A percentile compares a stretch with the other conserved stretches of the same genome.
phyloP scores from a whole-genome alignment of 1,140 invertebrate species.

The Sarcophaga peregrina region DNA sequence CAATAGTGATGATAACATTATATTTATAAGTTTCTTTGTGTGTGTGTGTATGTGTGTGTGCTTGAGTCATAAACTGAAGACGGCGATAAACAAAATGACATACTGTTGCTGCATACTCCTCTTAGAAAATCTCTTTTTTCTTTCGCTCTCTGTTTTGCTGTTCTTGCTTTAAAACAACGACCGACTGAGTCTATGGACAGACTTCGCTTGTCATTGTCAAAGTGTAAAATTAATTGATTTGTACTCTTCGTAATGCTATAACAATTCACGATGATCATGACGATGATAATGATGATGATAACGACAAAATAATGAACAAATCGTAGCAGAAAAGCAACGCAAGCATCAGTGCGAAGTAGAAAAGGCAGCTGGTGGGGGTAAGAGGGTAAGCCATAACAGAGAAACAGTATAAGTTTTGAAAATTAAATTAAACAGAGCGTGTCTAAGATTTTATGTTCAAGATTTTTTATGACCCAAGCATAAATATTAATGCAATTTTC shows the following conservation, averaged over 20 bases:
- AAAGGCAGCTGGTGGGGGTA: not conserved
- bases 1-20: constrained; percentile 1
- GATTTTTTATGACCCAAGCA: constrained; percentile 9
- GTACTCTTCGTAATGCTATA: not conserved
- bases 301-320: too few relatives aligned
- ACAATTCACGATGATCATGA: not conserved
- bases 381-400: not conserved
- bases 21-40: too few relatives aligned
- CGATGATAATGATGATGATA: not conserved
- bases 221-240: constrained; percentile 16
- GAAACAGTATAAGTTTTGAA: constrained; percentile 12
- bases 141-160: too few relatives aligned
- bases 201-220: not conserved
- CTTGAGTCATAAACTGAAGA: too few relatives aligned
- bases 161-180: not conserved
- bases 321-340: too few relatives aligned
- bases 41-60: not conserved
- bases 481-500: constrained; percentile 16
- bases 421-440: constrained; percentile 15
- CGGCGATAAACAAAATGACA: too few relatives aligned
- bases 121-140: too few relatives aligned
- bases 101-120: too few relatives aligned
- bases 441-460: constrained; percentile 15
- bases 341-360: too few relatives aligned
- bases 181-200: not conserved